These are phyloP conservation scores for Lochmaea capreae DNA, from an alignment of 2,888 invertebrate species.

Conservation along the genomic window DNA sequence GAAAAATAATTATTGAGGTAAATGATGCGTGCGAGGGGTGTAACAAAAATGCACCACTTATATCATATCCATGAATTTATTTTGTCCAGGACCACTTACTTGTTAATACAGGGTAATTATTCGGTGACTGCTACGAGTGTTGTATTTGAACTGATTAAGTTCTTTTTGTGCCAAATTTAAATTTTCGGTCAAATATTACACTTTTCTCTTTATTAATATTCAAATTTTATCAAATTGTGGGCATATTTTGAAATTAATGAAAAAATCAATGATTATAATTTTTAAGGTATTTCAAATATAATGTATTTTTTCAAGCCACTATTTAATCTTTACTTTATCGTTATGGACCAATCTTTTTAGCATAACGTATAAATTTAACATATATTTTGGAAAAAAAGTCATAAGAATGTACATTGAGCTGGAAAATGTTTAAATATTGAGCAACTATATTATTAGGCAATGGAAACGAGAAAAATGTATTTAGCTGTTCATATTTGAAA, in stretches of 20 bases:
- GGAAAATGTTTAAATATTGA: background rate
- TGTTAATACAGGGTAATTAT: conserved; percentile 32
- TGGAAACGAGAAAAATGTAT: conserved; percentile 5
- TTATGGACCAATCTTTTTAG: conserved; percentile 16
- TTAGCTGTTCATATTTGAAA: background rate
- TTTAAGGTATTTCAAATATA: background rate
- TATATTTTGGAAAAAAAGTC: background rate
- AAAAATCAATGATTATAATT: background rate
- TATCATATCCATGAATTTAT: background rate
- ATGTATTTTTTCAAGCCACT: background rate
- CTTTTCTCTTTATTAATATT: conserved; percentile 15
- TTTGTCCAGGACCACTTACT: conserved; percentile 28
- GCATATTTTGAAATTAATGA: background rate
- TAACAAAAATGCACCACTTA: background rate
- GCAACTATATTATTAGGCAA: background rate
- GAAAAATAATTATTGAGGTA: too few species aligned
- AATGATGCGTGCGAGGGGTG: background rate
- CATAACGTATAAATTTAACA: background rate
- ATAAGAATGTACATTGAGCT: background rate
- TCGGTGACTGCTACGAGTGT: conserved; percentile 18
- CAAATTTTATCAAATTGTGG: conserved; percentile 1
- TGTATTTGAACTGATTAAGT: conserved; percentile 18
- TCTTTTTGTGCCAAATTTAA: conserved; percentile 28
- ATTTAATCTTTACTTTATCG: background rate
- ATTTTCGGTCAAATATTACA: conserved; percentile 23